phyloP scores from a whole-genome alignment of 2,113 vertebrate genomes.

The Sapajus apella region DNA sequence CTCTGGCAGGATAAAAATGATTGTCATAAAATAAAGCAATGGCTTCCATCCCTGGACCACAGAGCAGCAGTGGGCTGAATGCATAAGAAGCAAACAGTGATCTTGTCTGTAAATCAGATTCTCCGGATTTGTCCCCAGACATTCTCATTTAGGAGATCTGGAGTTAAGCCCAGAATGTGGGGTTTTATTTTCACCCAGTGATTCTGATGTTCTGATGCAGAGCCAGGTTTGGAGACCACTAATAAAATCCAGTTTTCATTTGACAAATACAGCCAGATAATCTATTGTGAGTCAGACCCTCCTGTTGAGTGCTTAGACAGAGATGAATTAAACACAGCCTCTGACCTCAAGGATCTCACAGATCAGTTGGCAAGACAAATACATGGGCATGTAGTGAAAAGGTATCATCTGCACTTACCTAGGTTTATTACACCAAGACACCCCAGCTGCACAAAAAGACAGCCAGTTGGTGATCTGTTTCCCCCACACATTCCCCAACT shows the following conservation, averaged over 20 bases:
- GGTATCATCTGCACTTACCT: not conserved
- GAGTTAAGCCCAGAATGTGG: not conserved
- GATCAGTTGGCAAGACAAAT: not conserved
- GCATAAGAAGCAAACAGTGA: not conserved
- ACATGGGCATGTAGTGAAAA: fast-evolving
- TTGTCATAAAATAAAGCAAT: not conserved
- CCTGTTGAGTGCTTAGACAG: not conserved
- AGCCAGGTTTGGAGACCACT: not conserved
- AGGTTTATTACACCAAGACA: not conserved
- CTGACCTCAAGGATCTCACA: not conserved
- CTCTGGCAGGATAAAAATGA: not conserved
- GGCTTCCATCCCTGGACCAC: fast-evolving
- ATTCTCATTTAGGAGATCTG: not conserved
- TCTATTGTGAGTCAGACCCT: not conserved
- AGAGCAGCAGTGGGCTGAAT: fast-evolving
- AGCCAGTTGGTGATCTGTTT: fast-evolving
- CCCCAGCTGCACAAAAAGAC: not conserved
- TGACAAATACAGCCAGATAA: not conserved
- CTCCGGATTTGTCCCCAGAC: not conserved
- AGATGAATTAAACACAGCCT: not conserved
- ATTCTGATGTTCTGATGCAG: not conserved
- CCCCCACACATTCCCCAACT: not conserved
- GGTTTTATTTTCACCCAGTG: not conserved
- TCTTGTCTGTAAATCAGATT: not conserved
- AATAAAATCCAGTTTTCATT: not conserved